phyloP scores from a whole-genome alignment of 2,797 vertebrate species.

The Uromys caudimaculatus region DNA sequence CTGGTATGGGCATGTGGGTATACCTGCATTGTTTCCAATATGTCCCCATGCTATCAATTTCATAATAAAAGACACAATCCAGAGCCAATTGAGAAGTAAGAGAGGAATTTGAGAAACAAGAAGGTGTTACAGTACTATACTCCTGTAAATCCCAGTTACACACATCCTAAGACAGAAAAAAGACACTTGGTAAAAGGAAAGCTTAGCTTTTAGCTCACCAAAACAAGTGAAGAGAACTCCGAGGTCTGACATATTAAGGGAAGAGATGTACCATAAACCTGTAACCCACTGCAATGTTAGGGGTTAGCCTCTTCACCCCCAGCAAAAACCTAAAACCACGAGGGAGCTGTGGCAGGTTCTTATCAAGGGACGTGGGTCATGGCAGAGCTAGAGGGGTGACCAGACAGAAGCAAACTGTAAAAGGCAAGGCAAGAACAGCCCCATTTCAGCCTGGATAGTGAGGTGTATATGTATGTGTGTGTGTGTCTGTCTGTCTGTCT shows the following conservation, averaged over 20 bases:
- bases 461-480: no score
- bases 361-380: rapidly evolving
- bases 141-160: neutral
- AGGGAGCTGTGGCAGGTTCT: neutral
- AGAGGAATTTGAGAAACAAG: neutral
- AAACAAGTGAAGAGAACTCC: neutral
- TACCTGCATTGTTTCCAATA: neutral
- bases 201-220: neutral
- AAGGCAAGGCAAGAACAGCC: no score
- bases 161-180: neutral
- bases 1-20: neutral
- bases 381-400: neutral
- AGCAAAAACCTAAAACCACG: neutral
- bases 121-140: no score
- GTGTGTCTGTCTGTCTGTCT: no score
- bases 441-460: neutral
- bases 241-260: neutral
- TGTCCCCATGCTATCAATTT: neutral
- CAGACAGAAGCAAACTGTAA: neutral
- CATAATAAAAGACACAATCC: neutral
- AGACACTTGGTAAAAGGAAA: neutral
- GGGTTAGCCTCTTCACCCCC: neutral
- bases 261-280: neutral
- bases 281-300: no score
- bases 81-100: neutral